Evolutionary conservation across 2,888 invertebrate species (phyloP).

Genomic region (Fragum fragum): DNA sequence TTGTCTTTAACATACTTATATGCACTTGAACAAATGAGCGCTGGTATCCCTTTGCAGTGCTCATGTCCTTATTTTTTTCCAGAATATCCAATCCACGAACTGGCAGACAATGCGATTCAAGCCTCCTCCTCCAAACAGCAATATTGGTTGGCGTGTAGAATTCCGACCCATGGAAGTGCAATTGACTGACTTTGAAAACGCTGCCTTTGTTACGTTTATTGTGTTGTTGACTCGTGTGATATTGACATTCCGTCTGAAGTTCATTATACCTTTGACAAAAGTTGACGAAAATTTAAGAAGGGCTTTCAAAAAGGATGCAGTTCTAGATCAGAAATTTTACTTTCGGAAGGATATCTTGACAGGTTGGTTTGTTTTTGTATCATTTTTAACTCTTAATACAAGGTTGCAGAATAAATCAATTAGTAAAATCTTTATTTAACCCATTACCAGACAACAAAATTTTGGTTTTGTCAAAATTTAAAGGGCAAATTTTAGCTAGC

Average conservation of each 20-base stretch:
- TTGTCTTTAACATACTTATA: too few species aligned
- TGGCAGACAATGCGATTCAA: conserved; percentile 99
- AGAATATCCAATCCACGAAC: conserved; percentile 99
- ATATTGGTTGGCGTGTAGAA: conserved; percentile 99
- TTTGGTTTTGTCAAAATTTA: too few species aligned
- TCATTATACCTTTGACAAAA: conserved; percentile 99
- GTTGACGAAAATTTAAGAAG: conserved; percentile 97
- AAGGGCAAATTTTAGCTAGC: too few species aligned
- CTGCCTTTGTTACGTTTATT: conserved; percentile 98
- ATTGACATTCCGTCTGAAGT: conserved; percentile 97
- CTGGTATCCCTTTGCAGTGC: too few species aligned
- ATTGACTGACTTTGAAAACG: conserved; percentile 99
- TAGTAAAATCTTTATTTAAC: too few species aligned
- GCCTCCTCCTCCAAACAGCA: conserved; percentile 96
- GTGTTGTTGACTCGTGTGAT: conserved; percentile 98
- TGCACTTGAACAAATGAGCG: too few species aligned
- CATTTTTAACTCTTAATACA: too few species aligned
- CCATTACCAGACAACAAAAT: too few species aligned
- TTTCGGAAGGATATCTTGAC: conserved; percentile 89
- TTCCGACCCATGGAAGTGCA: conserved; percentile 97
- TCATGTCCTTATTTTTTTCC: conserved; percentile 79
- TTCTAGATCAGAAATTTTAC: conserved; percentile 95
- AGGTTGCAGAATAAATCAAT: too few species aligned
- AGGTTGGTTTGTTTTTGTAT: conserved; percentile 63
- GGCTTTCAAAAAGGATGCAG: conserved; percentile 97